Evolutionary conservation across 2,113 vertebrate genomes (phyloP), one percentile per base, ranked within the genome.

Genomic region (Lamprotornis superbus): DNA sequence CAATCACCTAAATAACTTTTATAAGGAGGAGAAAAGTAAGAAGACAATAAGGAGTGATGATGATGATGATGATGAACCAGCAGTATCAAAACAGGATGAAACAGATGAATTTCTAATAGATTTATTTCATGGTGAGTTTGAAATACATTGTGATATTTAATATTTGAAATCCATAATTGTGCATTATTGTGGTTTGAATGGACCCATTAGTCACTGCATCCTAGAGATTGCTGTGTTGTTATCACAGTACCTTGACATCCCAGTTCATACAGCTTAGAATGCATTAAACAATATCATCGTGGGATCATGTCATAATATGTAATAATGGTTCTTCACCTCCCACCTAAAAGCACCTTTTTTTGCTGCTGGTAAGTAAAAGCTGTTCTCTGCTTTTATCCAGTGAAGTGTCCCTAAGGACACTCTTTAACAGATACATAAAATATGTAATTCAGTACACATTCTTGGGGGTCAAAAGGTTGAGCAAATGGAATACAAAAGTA

Each of bases 71-170:
- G 98, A 97, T 22, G 98, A 98, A 21, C 89, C 91, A 19, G 63
- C 55, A 8, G 50, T 84, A 68, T 67, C 86, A 83, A 98, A 98
- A 61, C 97, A 98, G 73, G 98, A 99, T 53, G 97, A 97, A 52
- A 99, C 99, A 1, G 99, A 99, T 91, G 90, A 73, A 87, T 99
- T 99, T 97, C 98, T 99, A 73, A 98, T 99, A 75, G 60, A 49
- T 11, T 97, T 99, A 75, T 99, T 99, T 96, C 83, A 95, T 79
- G 98, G 99, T 99, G 98, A 97, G 97, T 91, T 63, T 93, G 71
- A 93, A 50, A 83, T 80, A n/a, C 16, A 12, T 74, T 47, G 22
- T 64, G 63, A 53, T 83, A 65, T n/a, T 84, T 80, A 65, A n/a
- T 80, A 57, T 49, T 59, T 91, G 3, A 89, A 90, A 44, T 57